Percentiles rank a stretch among this genome's conserved stretches.
Evolutionary conservation across 1,140 invertebrate species (phyloP).

Genomic region (Anastrepha obliqua): DNA sequence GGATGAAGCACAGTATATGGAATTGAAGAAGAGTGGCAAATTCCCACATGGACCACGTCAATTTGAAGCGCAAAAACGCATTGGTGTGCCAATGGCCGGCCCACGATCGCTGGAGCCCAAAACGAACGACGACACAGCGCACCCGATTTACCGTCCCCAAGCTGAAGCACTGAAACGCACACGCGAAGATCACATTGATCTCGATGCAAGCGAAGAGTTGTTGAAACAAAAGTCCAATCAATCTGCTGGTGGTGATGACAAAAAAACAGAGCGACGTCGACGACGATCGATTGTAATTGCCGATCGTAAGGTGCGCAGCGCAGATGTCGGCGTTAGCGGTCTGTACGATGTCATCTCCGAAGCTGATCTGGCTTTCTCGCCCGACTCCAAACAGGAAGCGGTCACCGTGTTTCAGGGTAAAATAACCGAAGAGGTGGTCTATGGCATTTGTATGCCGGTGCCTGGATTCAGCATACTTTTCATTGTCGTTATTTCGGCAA

Average conservation of each 20-base stretch:
- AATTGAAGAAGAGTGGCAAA: constrained; percentile 78
- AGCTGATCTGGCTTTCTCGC: constrained; percentile 92
- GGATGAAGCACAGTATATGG: constrained; percentile 70
- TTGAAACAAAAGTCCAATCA: constrained; percentile 50
- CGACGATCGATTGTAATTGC: constrained; percentile 82
- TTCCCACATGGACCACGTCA: constrained; percentile 89
- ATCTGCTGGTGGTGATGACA: constrained; percentile 57
- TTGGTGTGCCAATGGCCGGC: constrained; percentile 77
- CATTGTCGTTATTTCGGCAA: constrained; percentile 88
- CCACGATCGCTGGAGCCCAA: constrained; percentile 76
- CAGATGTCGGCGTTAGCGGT: constrained; percentile 89
- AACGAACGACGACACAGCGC: constrained; percentile 60
- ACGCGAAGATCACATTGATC: constrained; percentile 69
- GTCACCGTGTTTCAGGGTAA: constrained; percentile 91
- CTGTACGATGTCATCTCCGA: constrained; percentile 94
- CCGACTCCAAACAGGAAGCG: constrained; percentile 84
- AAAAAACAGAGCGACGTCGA: constrained; percentile 63
- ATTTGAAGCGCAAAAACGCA: constrained; percentile 76
- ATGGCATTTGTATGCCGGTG: constrained; percentile 92
- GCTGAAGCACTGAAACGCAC: constrained; percentile 64
- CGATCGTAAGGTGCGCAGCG: constrained; percentile 84
- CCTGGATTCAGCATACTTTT: constrained; percentile 91
- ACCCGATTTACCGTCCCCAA: constrained; percentile 68
- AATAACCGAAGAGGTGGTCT: constrained; percentile 90
- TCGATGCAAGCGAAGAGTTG: constrained; percentile 63